Base-by-base conservation (phyloP, 2,797 vertebrate genomes). In the Notamacropus eugenii region DNA sequence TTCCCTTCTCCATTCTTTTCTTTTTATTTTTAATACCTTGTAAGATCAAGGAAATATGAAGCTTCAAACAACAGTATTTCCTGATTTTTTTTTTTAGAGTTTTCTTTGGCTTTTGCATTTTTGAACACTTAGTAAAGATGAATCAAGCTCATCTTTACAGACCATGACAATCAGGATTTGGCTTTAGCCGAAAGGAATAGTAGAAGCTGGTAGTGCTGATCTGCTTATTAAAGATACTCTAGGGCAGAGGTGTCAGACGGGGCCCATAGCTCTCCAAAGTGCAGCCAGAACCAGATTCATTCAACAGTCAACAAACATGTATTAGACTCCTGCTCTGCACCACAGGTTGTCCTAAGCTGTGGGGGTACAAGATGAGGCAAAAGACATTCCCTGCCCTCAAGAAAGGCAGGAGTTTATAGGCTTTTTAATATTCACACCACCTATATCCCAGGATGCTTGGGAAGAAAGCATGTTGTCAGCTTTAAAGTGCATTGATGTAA, bases 1-100 rank as follows among this genome's bases (percentile, higher is more conserved):
- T 95, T 5, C n/a, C 92, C 93, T 82, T 98, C 95, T 97, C 95
- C 97, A 93, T 93, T 92, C 96, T 96, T 93, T 97, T 93, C 95
- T 95, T 94, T 96, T 97, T 90, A 24, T 92, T 97, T 97, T 96
- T n/a, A 6, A 4, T 94, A 28, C 82, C 59, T 95, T 95, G 94
- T 62, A 95, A 96, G 97, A 91, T 34, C 34, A 54, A 55, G 93
- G 40, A 91, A 92, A 90, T 96, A 93, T 19, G 34, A 28, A 95
- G 52, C 50, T 93, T 95, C 93, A 58, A 31, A 74, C 94, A 91
- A 92, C 27, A 3, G 40, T 27, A 55, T 96, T 96, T 93, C 82
- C 92, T 92, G 92, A 40, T 34, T 62, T 90, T 67, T 56, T 90
- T 62, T 82, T 82, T 13, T 16, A 34, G 31, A 55, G 54, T n/a